Evolutionary conservation across 2,797 vertebrate genomes (phyloP).

Genomic region (Tenualosa thibaudeaui): DNA sequence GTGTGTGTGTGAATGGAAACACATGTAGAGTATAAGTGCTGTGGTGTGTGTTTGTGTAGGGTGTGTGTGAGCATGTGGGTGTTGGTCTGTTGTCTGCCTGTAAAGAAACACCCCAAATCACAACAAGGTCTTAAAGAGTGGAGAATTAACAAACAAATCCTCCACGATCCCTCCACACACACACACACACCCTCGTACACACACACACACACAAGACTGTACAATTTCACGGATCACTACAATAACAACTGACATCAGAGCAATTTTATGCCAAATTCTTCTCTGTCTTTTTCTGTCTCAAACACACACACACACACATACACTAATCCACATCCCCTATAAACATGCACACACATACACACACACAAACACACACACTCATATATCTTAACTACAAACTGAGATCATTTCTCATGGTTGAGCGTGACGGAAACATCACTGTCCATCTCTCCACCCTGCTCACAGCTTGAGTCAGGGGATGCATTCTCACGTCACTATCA

Average conservation of each 20-base stretch:
- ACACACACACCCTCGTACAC: conserved; percentile 27
- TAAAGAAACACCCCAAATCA: background rate
- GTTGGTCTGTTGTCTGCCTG: background rate
- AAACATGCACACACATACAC: background rate
- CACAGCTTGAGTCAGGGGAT: background rate
- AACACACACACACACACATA: conserved; percentile 7
- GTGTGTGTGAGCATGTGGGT: background rate
- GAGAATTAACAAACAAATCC: background rate
- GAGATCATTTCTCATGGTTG: background rate
- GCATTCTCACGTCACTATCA: background rate
- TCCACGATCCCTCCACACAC: conserved; percentile 14
- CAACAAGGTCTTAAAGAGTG: background rate
- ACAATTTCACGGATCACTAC: conserved; percentile 13
- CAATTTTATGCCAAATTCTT: background rate
- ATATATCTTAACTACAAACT: background rate
- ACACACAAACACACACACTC: background rate
- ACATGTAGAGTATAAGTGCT: too few relatives aligned
- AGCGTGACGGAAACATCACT: background rate
- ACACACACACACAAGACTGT: conserved; percentile 26
- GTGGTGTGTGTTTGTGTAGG: background rate
- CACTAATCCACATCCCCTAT: background rate
- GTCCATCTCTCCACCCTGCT: background rate
- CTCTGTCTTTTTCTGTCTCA: background rate
- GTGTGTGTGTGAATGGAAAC: background rate
- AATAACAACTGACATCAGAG: conserved; percentile 33